Evolutionary conservation across 2,797 vertebrate genomes (phyloP).

Genomic region (Alca torda): DNA sequence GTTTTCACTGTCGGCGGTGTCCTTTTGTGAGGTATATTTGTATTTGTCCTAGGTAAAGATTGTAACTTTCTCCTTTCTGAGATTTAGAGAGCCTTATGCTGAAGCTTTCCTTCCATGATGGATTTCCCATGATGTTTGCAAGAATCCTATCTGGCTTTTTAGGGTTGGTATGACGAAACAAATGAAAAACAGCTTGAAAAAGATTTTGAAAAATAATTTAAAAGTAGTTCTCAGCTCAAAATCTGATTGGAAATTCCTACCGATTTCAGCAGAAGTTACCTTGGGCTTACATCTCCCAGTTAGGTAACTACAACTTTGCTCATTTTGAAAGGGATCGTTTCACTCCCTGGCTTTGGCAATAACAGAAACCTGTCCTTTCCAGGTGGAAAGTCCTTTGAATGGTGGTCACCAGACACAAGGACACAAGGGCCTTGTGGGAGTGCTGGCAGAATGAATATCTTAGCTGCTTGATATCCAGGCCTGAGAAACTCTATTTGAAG

Average conservation of each 20-base stretch:
- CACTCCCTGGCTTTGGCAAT: not conserved
- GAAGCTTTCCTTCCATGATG: not conserved
- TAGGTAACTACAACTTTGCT: not conserved
- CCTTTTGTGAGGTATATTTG: not conserved
- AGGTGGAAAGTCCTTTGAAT: not conserved
- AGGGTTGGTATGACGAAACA: not conserved
- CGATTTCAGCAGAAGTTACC: not conserved
- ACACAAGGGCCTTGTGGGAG: not conserved
- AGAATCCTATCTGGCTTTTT: not conserved
- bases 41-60: not conserved
- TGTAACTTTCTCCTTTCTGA: not conserved
- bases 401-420: not conserved
- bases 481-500: not conserved
- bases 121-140: not conserved
- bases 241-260: not conserved
- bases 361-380: not conserved
- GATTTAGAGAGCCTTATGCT: not conserved
- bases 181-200: not conserved
- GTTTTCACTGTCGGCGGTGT: not conserved
- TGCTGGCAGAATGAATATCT: not conserved
- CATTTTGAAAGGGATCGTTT: not conserved
- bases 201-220: not conserved
- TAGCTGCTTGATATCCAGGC: not conserved
- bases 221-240: not conserved
- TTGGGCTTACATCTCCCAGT: fast-evolving